Evolutionary conservation across 2,113 vertebrate species (phyloP).

Genomic region (Pogonocichla stellata): DNA sequence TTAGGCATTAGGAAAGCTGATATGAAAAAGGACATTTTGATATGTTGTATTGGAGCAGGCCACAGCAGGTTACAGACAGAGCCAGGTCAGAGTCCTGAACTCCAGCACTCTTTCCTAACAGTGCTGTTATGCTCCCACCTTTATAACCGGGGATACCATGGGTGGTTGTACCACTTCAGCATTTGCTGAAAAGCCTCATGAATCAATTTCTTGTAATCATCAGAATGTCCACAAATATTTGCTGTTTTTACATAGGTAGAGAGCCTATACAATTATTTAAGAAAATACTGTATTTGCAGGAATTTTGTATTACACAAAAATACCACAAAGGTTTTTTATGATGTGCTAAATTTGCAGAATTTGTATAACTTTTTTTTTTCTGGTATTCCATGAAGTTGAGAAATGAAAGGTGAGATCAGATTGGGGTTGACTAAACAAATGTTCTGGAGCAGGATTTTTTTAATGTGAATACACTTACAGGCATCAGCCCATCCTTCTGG

Average conservation of each 20-base stretch:
- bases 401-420: not conserved
- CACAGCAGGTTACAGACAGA: not conserved
- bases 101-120: not conserved
- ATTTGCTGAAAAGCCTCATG: not conserved
- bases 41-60: not conserved
- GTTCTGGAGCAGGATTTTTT: rapidly evolving
- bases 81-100: not conserved
- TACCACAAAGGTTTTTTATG: not conserved
- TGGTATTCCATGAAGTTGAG: not conserved
- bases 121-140: not conserved
- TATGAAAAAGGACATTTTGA: not conserved
- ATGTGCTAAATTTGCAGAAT: not conserved
- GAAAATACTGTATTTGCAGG: not conserved
- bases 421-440: not conserved
- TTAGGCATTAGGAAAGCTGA: not conserved
- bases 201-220: not conserved
- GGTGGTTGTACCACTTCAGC: rapidly evolving
- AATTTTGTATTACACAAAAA: not conserved
- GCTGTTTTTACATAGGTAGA: not conserved
- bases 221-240: not conserved
- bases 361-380: not conserved
- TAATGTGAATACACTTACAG: not conserved
- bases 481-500: not conserved
- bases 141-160: not conserved
- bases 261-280: not conserved